Base-by-base conservation (phyloP, 2,113 vertebrate genomes). In the Platichthys stellatus region DNA sequence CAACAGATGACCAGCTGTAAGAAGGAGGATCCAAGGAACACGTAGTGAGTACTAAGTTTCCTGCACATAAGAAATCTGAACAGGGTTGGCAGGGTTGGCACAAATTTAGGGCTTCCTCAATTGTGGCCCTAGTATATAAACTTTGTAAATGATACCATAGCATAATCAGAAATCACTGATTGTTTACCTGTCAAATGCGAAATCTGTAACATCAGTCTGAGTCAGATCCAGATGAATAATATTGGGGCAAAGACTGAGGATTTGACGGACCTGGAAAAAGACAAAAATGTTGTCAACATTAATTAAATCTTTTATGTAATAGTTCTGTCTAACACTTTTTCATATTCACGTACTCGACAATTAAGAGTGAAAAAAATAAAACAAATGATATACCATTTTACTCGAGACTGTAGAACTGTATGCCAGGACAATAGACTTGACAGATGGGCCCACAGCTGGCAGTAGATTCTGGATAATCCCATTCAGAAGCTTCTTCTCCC, bases 211-310 rank as follows among this genome's bases (percentile, higher is more conserved):
- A 76, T 96, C 95, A 0, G 97, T 98, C 86, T 99, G 98, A 31
- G 97, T 99, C 85, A 99, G 95, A 91, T 99, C 96, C 93, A 99
- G 85, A 82, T 98, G 95, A 20, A 95, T 95, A 85, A 99, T 89
- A 63, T 97, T 97, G 56, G 97, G 97, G 77, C 98, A 99, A 72
- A 97, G 93, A 85, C 94, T 95, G 86, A 99, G 96, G 71, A 99
- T 97, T 86, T 97, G 97, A 59, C 96, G 97, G 40, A 99, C 95
- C 98, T 99, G 84, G 45, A 17, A 73, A 21, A 75, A 54, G 85
- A 43, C 15, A 71, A n/a, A 74, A 60, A 57, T 18, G 56, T 31
- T 10, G 24, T 63, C 10, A 9, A 20, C 15, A 26, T 43, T 64
- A 68, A 15, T 21, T 5, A 1, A 1, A 31, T 7, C 6, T 31